Evolutionary conservation across 2,797 vertebrate species (phyloP).

Genomic region (Botia almorhae): DNA sequence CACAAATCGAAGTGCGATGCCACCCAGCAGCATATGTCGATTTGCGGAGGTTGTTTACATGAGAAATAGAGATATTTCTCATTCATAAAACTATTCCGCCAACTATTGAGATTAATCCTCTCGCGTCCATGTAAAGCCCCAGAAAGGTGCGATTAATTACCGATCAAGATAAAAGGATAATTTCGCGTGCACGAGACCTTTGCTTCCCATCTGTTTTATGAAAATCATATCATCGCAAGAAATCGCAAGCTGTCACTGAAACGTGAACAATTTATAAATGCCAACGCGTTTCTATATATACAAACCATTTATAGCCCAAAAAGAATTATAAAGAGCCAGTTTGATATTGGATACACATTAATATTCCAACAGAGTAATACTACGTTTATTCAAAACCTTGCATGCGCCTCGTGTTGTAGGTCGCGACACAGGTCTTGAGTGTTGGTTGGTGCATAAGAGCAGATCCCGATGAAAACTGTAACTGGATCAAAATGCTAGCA

Average conservation of each 20-base stretch:
- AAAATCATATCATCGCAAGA: neutral
- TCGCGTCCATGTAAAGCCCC: slow-evolving; percentile 1
- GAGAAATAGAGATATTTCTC: slow-evolving; percentile 84
- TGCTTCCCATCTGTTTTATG: slow-evolving; percentile 24
- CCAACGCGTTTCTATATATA: neutral
- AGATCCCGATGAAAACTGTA: slow-evolving; percentile 75
- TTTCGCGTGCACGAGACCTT: neutral
- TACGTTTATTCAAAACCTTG: slow-evolving; percentile 1
- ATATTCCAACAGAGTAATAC: neutral
- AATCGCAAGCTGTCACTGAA: slow-evolving; percentile 19
- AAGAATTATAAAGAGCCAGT: neutral
- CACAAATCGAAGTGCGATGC: slow-evolving; percentile 97
- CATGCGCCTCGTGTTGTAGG: slow-evolving; percentile 40
- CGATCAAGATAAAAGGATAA: neutral
- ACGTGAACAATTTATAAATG: neutral
- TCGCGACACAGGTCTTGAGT: slow-evolving; percentile 50
- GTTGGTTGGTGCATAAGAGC: slow-evolving; percentile 59
- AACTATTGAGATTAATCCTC: slow-evolving; percentile 11
- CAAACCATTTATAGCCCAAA: neutral
- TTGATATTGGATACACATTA: neutral
- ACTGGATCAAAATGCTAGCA: slow-evolving; percentile 52
- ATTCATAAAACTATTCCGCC: slow-evolving; percentile 37
- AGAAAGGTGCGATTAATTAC: slow-evolving; percentile 12
- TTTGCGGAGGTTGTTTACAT: slow-evolving; percentile 93
- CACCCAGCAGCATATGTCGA: slow-evolving; percentile 97